Percentiles rank a stretch among this genome's conserved stretches.
Evolutionary conservation across 2,797 vertebrate species (phyloP).

Genomic region (Florisuga fusca): DNA sequence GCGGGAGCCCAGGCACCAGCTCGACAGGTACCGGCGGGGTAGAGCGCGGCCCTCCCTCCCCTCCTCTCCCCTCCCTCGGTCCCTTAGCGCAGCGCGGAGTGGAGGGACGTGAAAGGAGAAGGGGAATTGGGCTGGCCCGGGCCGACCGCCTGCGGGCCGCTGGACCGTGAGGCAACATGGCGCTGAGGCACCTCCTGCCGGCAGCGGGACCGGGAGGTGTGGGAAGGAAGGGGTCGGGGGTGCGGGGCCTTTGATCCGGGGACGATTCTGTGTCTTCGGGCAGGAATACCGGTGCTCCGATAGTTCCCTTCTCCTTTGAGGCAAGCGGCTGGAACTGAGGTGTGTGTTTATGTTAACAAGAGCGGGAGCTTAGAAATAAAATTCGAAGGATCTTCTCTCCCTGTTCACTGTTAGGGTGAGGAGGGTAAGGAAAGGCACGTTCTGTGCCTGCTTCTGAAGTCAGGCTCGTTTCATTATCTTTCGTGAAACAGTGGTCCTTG

Average conservation of each 20-base stretch:
- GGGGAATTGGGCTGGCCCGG: neutral
- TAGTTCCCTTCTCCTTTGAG: accelerated
- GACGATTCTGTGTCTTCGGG: neutral
- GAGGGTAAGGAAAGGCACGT: neutral
- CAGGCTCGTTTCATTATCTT: accelerated
- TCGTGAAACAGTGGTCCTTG: accelerated
- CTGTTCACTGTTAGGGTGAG: accelerated
- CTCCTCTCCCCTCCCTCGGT: too few relatives aligned
- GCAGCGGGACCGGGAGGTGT: neutral
- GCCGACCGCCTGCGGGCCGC: neutral
- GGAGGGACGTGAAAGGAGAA: neutral
- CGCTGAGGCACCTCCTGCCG: neutral
- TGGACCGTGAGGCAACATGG: neutral
- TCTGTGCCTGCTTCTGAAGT: accelerated
- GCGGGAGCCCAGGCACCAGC: neutral
- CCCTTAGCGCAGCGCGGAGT: neutral
- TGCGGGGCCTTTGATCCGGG: too few relatives aligned
- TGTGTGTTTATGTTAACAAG: accelerated
- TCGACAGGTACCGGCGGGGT: neutral
- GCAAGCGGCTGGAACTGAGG: neutral
- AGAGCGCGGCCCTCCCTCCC: neutral
- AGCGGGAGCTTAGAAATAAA: accelerated
- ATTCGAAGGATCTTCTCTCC: accelerated
- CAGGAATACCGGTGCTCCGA: neutral
- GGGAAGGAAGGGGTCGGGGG: neutral